Base-by-base conservation (phyloP, 2,797 vertebrate genomes). In the Alcedo quadribrachys region DNA sequence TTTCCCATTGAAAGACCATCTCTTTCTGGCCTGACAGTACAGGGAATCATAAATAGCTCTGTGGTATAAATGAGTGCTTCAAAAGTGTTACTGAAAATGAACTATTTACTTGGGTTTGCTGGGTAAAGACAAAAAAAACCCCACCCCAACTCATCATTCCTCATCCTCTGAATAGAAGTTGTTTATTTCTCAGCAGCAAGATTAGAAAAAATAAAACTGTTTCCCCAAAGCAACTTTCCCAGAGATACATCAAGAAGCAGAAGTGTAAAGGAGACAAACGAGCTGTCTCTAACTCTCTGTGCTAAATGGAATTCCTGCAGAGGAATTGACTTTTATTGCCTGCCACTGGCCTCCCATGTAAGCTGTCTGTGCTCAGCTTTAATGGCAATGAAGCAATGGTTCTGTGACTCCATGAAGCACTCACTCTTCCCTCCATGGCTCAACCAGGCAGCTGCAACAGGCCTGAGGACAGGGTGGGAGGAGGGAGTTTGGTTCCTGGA, bases 401-500 rank as follows among this genome's bases (percentile, higher is more conserved):
- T 40, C 37, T 40, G 37, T 40, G 37, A 40, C 37, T 40, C 37
- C 37, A 77, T 33, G 9, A 69, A 90, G 48, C 30, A 27, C 75
- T 63, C 15, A 15, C 28, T 65, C 30, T 50, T 81, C 57, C 77
- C 57, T 50, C 53, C 63, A 11, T 8, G 24, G 16, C 12, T 21
- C 27, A 24, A 21, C 11, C 30, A 43, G 63, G 40, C 68, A 69
- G 21, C 60, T 62, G 45, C 0, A 8, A 40, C 45, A 80, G 90
- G 25, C 37, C 60, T 82, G 69, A 60, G 42, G 70, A 53, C 2
- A 54, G 62, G 33, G 73, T 81, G 87, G 89, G 87, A 91, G 87
- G 81, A 89, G 85, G 33, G 53, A 85, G 24, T 40, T 60, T 11
- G 62, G 65, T 43, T 95, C 81, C 67, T 83, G 92, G 78, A 93